These are phyloP conservation scores for Umimayanthus kanabou DNA, from an alignment of 92 coral and sea anemone species.

Conservation along the genomic window DNA sequence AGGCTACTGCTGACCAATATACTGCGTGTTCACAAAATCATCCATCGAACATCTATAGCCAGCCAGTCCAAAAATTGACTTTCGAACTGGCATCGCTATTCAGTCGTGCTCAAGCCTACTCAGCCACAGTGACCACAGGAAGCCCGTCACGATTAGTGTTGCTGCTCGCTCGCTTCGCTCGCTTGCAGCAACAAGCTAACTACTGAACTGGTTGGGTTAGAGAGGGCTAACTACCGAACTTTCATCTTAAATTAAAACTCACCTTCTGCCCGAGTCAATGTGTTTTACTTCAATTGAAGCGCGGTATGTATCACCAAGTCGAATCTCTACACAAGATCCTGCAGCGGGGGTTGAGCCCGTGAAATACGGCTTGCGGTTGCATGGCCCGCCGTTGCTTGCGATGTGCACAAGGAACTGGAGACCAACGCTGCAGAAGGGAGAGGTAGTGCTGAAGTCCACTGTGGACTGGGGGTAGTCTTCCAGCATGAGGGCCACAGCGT, in stretches of 20 bases:
- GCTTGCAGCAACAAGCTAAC: no score
- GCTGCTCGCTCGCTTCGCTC: no score
- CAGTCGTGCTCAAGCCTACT: no score
- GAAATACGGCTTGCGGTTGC: constrained; percentile 49
- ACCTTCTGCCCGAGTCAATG: constrained; percentile 42
- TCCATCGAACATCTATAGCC: no score
- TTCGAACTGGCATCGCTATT: no score
- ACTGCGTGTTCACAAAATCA: no score
- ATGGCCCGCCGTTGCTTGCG: constrained; percentile 16
- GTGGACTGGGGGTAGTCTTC: constrained; percentile 63
- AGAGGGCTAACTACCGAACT: background rate
- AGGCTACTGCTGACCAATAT: no score
- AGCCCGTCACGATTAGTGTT: no score
- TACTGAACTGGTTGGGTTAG: no score
- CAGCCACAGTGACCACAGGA: no score
- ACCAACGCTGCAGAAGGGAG: constrained; percentile 56
- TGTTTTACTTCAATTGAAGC: constrained; percentile 48
- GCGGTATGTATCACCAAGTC: constrained; percentile 43
- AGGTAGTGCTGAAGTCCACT: constrained; percentile 27
- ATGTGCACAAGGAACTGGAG: constrained; percentile 59
- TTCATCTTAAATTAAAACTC: background rate
- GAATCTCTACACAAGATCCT: constrained; percentile 55
- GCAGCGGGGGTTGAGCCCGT: constrained; percentile 49
- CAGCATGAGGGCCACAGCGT: constrained; percentile 56
- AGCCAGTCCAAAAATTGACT: no score